Conservation (phyloP, 2,797 vertebrate species). For the Columba guinea region DNA sequence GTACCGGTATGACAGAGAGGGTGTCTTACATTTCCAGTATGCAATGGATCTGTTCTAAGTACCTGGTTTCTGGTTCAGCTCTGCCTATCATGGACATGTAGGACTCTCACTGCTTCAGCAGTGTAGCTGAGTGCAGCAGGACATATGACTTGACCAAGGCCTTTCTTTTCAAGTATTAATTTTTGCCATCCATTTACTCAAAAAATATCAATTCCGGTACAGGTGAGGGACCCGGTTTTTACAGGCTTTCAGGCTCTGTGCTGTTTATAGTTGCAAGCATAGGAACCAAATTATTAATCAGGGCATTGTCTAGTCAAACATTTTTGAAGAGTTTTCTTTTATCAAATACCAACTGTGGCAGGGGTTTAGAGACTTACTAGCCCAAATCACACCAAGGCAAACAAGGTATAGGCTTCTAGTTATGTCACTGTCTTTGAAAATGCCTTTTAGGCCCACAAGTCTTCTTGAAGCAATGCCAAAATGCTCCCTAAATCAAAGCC, state of each 20-base stretch:
- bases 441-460: not conserved
- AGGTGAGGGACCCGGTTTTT: not conserved
- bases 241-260: not conserved
- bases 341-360: not conserved
- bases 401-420: not conserved
- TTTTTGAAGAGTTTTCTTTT: not conserved
- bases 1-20: not conserved
- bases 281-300: not conserved
- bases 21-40: not conserved
- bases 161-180: not conserved
- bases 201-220: not conserved
- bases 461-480: not conserved
- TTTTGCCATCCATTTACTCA: not conserved
- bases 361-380: not conserved
- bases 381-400: not conserved
- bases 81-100: rapidly evolving
- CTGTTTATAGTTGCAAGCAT: not conserved
- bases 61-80: not conserved
- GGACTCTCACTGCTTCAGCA: not conserved
- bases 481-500: not conserved
- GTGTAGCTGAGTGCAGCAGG: not conserved
- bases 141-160: not conserved
- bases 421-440: not conserved
- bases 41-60: not conserved
- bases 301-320: not conserved